Base-by-base conservation (phyloP, 2,888 invertebrate genomes). In the Chouioia cunea region DNA sequence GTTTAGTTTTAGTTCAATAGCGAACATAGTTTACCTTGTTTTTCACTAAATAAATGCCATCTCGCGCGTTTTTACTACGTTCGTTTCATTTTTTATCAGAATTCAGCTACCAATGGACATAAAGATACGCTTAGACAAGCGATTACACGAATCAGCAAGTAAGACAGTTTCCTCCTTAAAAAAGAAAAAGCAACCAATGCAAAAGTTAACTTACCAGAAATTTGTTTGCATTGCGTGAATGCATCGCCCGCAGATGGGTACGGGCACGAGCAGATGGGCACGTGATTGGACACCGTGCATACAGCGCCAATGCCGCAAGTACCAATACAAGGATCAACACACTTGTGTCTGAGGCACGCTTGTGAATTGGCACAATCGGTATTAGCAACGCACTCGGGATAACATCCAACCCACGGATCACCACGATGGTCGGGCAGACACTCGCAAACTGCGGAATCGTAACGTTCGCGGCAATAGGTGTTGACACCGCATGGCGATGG, bases 351-450 rank as follows among this genome's bases (percentile, higher is more conserved):
- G 27, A 91, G 87, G 80, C 93, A 93, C 6, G 91, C 90, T 76
- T 88, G 87, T 75, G 91, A 89, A 78, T 89, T 88, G 2, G 90
- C 85, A 81, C 93, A 93, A 77, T 92, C 92, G 1, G 89, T 90
- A 82, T 92, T 94, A 18, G 91, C 88, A 20, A 93, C 88, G 82
- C 94, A 94, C 86, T 94, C 93, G 1, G 93, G 94, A 89, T 89
- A 84, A 76, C 87, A 88, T 12, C 86, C 87, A 74, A 84, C 83
- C 76, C 87, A 88, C 0, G 89, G 88, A 80, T 91, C 90, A 65
- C 93, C 93, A 74, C 90, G 88, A 84, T 89, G 93, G 54, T 91
- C 91, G 14, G 88, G 88, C 53, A 90, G 80, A 79, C 93, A 93
- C 65, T 91, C 90, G 80, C 93, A 93, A 54, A 91, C 88, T 1